phyloP scores from a whole-genome alignment of 2,797 vertebrate genomes.

The Rousettus madagascariensis region DNA sequence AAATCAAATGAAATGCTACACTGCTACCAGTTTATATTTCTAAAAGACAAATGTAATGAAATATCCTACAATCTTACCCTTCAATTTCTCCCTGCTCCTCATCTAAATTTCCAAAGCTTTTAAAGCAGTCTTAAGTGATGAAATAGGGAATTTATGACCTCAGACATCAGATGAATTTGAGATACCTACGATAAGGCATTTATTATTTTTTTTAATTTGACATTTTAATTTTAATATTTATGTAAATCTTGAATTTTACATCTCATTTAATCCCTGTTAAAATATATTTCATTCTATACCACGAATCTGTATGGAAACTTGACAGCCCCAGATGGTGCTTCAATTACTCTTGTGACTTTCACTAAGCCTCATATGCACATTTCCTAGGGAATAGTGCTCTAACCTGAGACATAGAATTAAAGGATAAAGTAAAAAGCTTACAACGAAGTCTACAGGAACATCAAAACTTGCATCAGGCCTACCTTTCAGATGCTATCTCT shows the following conservation, averaged over 20 bases:
- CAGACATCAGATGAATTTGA: neutral
- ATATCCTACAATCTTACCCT: neutral
- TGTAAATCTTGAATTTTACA: neutral
- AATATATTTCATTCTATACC: neutral
- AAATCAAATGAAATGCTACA: neutral
- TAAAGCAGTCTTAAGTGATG: neutral
- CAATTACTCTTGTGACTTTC: neutral
- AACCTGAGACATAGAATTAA: neutral
- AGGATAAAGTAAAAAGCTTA: neutral
- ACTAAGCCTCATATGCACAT: neutral
- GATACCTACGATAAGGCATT: neutral
- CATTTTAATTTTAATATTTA: neutral
- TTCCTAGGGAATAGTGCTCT: fast-evolving
- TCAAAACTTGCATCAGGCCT: neutral
- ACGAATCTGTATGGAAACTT: neutral
- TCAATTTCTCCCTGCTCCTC: fast-evolving
- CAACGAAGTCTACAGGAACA: neutral
- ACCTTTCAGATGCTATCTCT: neutral
- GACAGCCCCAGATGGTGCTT: neutral
- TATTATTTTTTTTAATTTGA: neutral
- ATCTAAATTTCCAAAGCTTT: neutral
- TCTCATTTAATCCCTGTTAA: neutral
- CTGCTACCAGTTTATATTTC: neutral
- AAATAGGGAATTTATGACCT: neutral
- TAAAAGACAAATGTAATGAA: neutral